Conservation (phyloP, 2,113 vertebrate species). For the Bubo blakistoni region DNA sequence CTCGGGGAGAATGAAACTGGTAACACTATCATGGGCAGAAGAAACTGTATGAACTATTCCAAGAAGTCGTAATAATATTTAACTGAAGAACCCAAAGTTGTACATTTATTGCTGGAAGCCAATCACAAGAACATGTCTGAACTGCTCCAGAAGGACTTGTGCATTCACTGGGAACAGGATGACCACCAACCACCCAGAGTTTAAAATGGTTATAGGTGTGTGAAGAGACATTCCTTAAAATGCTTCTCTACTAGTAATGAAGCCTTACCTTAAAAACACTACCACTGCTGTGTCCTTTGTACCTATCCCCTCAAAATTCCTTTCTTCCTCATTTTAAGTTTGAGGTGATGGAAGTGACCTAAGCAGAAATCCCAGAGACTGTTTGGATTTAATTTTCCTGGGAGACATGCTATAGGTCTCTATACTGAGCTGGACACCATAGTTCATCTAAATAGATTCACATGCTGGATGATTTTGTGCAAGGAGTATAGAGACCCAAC, state of each 20-base stretch:
- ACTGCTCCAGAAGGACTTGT: not conserved
- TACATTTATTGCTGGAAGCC: not conserved
- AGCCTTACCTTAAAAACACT: not conserved
- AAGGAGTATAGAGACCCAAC: not conserved
- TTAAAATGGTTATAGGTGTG: not conserved
- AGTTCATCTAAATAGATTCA: not conserved
- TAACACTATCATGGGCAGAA: not conserved
- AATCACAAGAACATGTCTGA: not conserved
- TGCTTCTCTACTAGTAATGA: not conserved
- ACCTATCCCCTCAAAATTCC: not conserved
- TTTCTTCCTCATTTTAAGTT: not conserved
- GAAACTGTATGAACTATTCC: not conserved
- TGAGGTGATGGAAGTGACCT: not conserved
- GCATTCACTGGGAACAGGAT: fast-evolving
- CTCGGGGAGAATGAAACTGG: not conserved
- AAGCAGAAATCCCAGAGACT: not conserved
- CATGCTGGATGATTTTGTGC: not conserved
- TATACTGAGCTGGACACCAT: not conserved
- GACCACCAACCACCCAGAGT: not conserved
- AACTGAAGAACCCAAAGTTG: not conserved
- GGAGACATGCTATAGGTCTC: not conserved
- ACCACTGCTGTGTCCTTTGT: not conserved
- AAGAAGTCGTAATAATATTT: not conserved
- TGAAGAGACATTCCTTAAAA: not conserved
- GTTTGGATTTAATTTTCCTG: not conserved